Percentiles rank a stretch among this genome's conserved stretches.
These are phyloP conservation scores for Motacilla tschutschensis DNA, from an alignment of 2,113 vertebrate species.

Conservation along the genomic window DNA sequence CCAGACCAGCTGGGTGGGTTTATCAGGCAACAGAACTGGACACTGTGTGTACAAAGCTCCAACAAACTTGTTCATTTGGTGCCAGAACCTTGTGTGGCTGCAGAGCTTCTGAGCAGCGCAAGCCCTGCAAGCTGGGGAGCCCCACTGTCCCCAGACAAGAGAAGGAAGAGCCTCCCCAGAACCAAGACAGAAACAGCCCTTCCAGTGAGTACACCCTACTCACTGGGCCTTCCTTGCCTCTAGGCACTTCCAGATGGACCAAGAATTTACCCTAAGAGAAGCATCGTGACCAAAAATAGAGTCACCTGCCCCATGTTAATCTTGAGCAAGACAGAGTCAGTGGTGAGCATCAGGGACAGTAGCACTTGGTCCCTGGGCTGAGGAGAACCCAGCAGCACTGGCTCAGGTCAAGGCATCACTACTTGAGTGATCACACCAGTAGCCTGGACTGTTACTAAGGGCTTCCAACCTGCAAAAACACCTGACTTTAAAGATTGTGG, in stretches of 20 bases:
- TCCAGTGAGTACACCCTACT: not conserved
- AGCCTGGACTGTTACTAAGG: not conserved
- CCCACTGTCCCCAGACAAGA: not conserved
- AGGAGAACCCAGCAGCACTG: not conserved
- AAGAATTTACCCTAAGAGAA: not conserved
- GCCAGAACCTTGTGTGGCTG: not conserved
- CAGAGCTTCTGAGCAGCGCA: accelerated
- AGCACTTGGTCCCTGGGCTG: accelerated
- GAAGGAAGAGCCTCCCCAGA: not conserved
- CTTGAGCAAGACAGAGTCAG: not conserved
- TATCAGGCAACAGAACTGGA: not conserved
- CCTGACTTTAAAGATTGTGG: not conserved
- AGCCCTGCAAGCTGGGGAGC: not conserved
- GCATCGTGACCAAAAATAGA: accelerated
- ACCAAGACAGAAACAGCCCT: not conserved
- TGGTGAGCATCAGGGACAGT: not conserved
- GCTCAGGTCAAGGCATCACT: not conserved
- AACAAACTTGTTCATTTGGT: not conserved
- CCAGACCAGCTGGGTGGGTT: not conserved
- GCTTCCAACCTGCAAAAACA: not conserved
- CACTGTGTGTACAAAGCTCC: not conserved
- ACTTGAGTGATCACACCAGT: accelerated
- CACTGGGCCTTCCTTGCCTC: not conserved
- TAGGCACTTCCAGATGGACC: not conserved
- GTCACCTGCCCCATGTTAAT: not conserved